Evolutionary conservation across 2,888 invertebrate genomes (phyloP).

Genomic region (Nematopogon swammerdamellus): DNA sequence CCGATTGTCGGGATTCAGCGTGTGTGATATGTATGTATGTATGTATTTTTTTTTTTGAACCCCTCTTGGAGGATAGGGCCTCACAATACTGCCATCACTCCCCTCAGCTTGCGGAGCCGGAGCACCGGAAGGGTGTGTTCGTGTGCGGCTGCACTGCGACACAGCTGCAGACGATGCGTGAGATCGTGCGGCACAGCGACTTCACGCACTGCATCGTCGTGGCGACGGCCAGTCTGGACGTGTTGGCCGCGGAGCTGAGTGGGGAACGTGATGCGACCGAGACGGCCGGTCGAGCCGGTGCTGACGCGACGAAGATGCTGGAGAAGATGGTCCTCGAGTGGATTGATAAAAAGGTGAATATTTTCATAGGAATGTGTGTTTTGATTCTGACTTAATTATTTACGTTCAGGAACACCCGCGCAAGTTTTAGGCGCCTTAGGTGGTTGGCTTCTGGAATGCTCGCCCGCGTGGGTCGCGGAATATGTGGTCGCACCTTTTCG

Average conservation of each 20-base stretch:
- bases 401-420: no score
- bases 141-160: conserved; percentile 53
- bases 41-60: no score
- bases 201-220: conserved; percentile 61
- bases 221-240: conserved; percentile 52
- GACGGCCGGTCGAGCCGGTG: conserved; percentile 25
- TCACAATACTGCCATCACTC: no score
- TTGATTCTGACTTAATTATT: no score
- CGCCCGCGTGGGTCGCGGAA: no score
- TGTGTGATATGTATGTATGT: no score
- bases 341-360: conserved; percentile 56
- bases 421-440: no score
- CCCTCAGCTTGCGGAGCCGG: conserved; percentile 27
- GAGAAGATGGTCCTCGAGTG: conserved; percentile 39
- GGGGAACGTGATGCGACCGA: conserved; percentile 35
- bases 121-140: conserved; percentile 50
- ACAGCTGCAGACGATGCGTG: conserved; percentile 52
- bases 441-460: no score
- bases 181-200: conserved; percentile 58
- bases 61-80: no score
- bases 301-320: conserved; percentile 29
- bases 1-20: no score
- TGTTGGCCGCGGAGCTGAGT: conserved; percentile 46
- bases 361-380: not conserved
- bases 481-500: no score